These are phyloP conservation scores for Tipula confusa DNA, from an alignment of 2,888 invertebrate genomes.

Conservation along the genomic window DNA sequence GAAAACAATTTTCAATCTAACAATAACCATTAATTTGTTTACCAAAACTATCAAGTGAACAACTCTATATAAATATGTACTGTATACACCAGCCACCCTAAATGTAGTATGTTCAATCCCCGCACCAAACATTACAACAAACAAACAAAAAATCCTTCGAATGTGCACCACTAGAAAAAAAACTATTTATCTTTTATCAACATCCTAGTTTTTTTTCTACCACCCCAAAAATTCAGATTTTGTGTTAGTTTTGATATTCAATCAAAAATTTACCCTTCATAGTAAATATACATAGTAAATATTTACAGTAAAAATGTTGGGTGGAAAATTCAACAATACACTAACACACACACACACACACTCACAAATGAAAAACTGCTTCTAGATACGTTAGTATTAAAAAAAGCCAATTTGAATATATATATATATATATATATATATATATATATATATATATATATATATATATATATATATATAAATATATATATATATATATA, in stretches of 20 bases:
- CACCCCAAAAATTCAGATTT: not conserved
- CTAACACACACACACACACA: too few species aligned
- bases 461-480: not conserved
- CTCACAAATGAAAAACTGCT: too few species aligned
- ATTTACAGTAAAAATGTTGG: not conserved
- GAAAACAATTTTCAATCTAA: constrained; percentile 12
- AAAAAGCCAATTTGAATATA: not conserved
- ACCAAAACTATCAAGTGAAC: constrained; percentile 20
- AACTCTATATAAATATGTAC: not conserved
- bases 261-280: constrained; percentile 3
- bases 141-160: not conserved
- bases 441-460: not conserved
- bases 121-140: not conserved
- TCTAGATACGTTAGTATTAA: not conserved
- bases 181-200: not conserved
- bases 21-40: constrained; percentile 25
- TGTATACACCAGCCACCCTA: not conserved
- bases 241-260: not conserved
- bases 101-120: not conserved
- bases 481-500: not conserved
- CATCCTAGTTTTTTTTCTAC: too few species aligned
- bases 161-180: not conserved
- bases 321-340: not conserved
- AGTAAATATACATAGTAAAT: too few species aligned
- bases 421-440: not conserved